Percentiles rank a stretch among this genome's conserved stretches.
phyloP scores from a whole-genome alignment of 1,140 invertebrate genomes.

The Papilio helenus region DNA sequence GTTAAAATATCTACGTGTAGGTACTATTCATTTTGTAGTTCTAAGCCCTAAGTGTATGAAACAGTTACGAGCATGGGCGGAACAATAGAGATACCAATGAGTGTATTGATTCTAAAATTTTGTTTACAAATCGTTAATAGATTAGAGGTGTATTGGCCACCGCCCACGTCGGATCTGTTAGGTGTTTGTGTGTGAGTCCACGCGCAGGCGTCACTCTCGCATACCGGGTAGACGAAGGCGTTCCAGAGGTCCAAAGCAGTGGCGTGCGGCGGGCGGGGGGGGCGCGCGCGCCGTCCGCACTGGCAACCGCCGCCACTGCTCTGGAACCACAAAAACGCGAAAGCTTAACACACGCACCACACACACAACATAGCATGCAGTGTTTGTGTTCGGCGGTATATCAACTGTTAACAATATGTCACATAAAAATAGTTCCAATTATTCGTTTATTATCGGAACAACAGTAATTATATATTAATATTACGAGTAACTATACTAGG shows the following conservation, averaged over 20 bases:
- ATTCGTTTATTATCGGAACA: neutral
- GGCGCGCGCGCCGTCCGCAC: constrained; percentile 79
- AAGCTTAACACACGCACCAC: constrained; percentile 65
- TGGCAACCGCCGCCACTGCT: constrained; percentile 83
- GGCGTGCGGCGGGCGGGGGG: constrained; percentile 81
- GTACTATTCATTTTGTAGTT: neutral
- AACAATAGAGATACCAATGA: constrained; percentile 2
- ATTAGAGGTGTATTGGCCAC: constrained; percentile 6
- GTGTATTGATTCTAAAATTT: constrained; percentile 12
- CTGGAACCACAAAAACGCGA: constrained; percentile 83
- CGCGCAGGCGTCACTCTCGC: constrained; percentile 77
- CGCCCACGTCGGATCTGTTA: constrained; percentile 25
- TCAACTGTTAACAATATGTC: constrained; percentile 39
- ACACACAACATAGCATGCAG: constrained; percentile 40
- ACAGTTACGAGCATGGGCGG: neutral
- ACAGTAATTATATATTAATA: neutral
- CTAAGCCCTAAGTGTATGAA: constrained; percentile 11
- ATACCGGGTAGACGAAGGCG: constrained; percentile 83
- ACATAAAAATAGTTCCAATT: constrained; percentile 29
- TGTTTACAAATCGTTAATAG: neutral
- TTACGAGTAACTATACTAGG: neutral
- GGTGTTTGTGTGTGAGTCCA: constrained; percentile 48
- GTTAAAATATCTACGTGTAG: neutral
- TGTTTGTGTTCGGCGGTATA: constrained; percentile 35
- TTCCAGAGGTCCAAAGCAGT: constrained; percentile 84